A percentile compares a stretch with the other conserved stretches of the same genome.
phyloP scores from a whole-genome alignment of 2,797 vertebrate genomes.

The Numenius phaeopus region DNA sequence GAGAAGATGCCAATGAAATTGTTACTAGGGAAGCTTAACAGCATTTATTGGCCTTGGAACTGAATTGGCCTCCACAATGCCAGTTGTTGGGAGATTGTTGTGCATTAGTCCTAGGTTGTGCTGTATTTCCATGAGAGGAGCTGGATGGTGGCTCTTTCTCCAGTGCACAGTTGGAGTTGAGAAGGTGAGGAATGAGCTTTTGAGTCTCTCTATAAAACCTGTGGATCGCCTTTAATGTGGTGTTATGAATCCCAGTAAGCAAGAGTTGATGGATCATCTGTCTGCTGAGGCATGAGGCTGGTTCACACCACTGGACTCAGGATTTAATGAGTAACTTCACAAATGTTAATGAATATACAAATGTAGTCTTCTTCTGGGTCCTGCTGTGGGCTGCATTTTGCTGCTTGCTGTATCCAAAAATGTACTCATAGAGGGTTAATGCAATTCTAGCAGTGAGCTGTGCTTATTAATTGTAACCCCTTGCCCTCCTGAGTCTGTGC shows the following conservation, averaged over 20 bases:
- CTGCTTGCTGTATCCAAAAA: not conserved
- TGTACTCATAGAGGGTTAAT: not conserved
- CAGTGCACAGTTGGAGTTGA: not conserved
- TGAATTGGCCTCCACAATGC: not conserved
- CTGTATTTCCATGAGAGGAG: not conserved
- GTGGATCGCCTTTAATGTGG: not conserved
- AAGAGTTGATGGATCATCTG: not conserved
- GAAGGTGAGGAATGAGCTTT: not conserved
- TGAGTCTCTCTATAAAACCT: not conserved
- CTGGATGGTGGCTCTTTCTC: not conserved
- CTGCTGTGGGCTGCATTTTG: not conserved
- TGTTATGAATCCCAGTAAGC: not conserved
- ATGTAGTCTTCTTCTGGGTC: not conserved
- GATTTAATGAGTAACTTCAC: conserved; percentile 24
- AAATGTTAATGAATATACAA: conserved; percentile 12
- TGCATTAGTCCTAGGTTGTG: not conserved
- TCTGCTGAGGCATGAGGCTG: not conserved
- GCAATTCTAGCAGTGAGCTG: not conserved
- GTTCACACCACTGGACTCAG: not conserved
- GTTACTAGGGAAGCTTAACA: not conserved
- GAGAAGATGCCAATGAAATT: not conserved
- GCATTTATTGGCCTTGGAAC: not conserved
- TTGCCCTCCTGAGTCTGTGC: not conserved
- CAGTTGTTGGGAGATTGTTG: not conserved
- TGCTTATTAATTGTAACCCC: not conserved